Evolutionary conservation across 2,797 vertebrate species (phyloP).

Genomic region (Arnoldichthys spilopterus): DNA sequence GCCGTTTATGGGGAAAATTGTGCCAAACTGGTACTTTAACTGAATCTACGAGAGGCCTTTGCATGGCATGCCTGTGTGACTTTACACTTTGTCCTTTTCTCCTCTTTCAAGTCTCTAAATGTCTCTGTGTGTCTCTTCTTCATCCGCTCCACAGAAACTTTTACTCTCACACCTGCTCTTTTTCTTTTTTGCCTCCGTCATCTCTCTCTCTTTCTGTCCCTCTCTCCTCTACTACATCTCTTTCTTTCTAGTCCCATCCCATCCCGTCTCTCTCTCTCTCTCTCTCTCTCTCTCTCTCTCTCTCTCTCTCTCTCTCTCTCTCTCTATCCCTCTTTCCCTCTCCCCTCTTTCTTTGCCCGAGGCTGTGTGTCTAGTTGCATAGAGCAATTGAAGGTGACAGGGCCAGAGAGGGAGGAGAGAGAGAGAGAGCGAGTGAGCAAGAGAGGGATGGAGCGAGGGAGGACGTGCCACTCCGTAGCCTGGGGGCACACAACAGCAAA

Average conservation of each 20-base stretch:
- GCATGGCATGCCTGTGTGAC: no score
- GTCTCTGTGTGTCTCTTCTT: slow-evolving; percentile 22
- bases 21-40: no score
- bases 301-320: slow-evolving; percentile 12
- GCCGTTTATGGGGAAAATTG: no score
- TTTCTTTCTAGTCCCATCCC: slow-evolving; percentile 13
- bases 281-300: slow-evolving; percentile 29
- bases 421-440: background rate
- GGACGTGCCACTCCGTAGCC: slow-evolving; percentile 60
- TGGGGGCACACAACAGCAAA: slow-evolving; percentile 58
- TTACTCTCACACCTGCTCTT: slow-evolving; percentile 50
- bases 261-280: no score
- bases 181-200: slow-evolving; percentile 48
- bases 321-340: slow-evolving; percentile 27
- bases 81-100: background rate
- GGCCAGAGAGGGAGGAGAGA: slow-evolving; percentile 51
- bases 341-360: slow-evolving; percentile 56
- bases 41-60: no score
- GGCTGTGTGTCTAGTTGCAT: slow-evolving; percentile 62
- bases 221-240: slow-evolving; percentile 16
- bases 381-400: slow-evolving; percentile 66
- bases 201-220: slow-evolving; percentile 33
- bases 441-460: slow-evolving; percentile 44
- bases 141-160: slow-evolving; percentile 35
- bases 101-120: background rate